These are phyloP conservation scores for Congeria kusceri DNA, from an alignment of 2,888 invertebrate genomes.

Conservation along the genomic window DNA sequence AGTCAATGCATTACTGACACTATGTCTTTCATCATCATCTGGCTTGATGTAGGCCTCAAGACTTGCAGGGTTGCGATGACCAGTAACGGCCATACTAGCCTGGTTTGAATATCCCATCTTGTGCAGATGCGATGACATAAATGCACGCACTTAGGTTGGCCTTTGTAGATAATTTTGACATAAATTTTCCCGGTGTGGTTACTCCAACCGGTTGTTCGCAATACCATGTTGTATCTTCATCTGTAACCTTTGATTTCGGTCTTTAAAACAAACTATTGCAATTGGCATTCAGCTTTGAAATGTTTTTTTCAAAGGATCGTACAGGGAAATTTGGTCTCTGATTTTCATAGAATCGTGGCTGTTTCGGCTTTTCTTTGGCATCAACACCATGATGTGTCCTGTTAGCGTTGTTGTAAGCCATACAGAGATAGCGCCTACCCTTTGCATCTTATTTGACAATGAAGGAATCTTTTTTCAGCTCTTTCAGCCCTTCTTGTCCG, in stretches of 20 bases:
- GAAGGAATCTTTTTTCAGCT: conserved; percentile 16
- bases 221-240: conserved; percentile 42
- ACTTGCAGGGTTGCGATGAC: conserved; percentile 29
- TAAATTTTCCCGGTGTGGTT: conserved; percentile 52
- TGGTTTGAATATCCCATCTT: conserved; percentile 29
- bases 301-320: conserved; percentile 45
- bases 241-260: conserved; percentile 32
- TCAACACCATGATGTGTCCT: conserved; percentile 30
- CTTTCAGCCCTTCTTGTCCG: conserved; percentile 2
- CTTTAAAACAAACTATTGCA: conserved; percentile 54
- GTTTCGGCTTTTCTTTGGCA: conserved; percentile 14
- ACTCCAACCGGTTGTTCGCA: conserved; percentile 51
- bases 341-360: conserved; percentile 53
- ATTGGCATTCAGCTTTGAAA: conserved; percentile 54
- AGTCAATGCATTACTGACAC: no score
- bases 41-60: conserved; percentile 17
- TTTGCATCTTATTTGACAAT: neutral
- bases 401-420: conserved; percentile 31
- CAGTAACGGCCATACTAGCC: conserved; percentile 40
- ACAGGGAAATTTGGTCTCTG: conserved; percentile 50
- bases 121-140: conserved; percentile 41
- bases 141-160: conserved; percentile 52
- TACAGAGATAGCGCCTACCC: no score
- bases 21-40: conserved; percentile 7
- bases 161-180: conserved; percentile 51